Percentiles rank a stretch among this genome's conserved stretches.
Conservation (phyloP, 1,140 invertebrate species). For the Apis cerana region DNA sequence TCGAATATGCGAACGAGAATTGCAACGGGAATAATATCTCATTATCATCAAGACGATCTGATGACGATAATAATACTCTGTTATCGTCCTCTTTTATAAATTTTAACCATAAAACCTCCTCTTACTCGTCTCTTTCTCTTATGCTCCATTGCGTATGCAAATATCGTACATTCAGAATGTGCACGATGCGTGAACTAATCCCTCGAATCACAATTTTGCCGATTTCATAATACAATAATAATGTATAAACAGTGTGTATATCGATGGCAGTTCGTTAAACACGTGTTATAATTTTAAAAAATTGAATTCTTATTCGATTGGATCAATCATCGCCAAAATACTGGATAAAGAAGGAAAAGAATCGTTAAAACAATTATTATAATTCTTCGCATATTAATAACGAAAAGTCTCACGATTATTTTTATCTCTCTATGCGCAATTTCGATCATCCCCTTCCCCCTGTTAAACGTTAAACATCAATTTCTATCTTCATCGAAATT, state of each 20-base stretch:
- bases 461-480: too few species aligned
- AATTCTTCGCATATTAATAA: too few species aligned
- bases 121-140: not conserved
- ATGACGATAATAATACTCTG: not conserved
- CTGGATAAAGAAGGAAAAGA: too few species aligned
- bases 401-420: too few species aligned
- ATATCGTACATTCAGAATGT: not conserved
- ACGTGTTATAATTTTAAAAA: too few species aligned
- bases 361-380: too few species aligned
- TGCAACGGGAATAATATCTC: not conserved
- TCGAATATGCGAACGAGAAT: not conserved
- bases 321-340: too few species aligned
- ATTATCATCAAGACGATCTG: constrained; percentile 1
- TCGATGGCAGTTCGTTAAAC: not conserved
- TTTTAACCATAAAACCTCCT: not conserved
- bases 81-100: constrained; percentile 5
- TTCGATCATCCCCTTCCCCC: too few species aligned
- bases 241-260: not conserved
- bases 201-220: not conserved
- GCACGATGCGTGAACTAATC: not conserved
- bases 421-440: too few species aligned
- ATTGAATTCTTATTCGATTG: too few species aligned
- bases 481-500: not conserved
- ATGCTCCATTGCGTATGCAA: not conserved
- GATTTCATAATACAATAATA: not conserved